Evolutionary conservation across 2,113 vertebrate species (phyloP).

Genomic region (Clarias magur): DNA sequence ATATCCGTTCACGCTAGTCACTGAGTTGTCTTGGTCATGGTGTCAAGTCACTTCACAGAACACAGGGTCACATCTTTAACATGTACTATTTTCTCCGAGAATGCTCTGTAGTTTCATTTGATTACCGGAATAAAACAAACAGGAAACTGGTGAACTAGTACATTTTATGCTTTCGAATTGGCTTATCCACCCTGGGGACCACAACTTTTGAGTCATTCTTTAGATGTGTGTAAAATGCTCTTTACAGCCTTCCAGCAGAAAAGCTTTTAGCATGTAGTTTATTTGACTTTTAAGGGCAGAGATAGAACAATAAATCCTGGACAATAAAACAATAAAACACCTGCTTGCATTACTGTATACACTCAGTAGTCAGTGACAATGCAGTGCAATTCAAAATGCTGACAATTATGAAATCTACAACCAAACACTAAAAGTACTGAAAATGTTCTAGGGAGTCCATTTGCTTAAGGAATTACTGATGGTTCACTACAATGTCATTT

Average conservation of each 20-base stretch:
- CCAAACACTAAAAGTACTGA: neutral
- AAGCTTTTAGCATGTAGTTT: neutral
- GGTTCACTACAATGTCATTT: neutral
- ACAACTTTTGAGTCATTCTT: neutral
- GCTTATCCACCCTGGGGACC: neutral
- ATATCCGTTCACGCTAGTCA: neutral
- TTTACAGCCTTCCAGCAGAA: neutral
- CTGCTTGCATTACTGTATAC: neutral
- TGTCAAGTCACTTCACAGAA: too few relatives aligned
- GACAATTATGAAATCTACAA: neutral
- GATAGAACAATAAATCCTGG: neutral
- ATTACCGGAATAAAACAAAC: neutral
- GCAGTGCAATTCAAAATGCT: neutral
- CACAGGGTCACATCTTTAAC: neutral
- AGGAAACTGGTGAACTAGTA: neutral
- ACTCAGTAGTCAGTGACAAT: neutral
- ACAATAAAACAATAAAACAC: too few relatives aligned
- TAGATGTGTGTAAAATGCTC: neutral
- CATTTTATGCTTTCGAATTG: neutral
- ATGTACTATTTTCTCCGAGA: too few relatives aligned
- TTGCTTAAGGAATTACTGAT: neutral
- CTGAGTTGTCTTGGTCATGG: neutral
- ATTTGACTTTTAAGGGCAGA: neutral
- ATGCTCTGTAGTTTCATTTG: too few relatives aligned
- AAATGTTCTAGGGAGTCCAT: neutral